Percentiles rank a stretch among this genome's conserved stretches.
Conservation (phyloP, 1,140 invertebrate genomes). For the Caenorhabditis elegans region DNA sequence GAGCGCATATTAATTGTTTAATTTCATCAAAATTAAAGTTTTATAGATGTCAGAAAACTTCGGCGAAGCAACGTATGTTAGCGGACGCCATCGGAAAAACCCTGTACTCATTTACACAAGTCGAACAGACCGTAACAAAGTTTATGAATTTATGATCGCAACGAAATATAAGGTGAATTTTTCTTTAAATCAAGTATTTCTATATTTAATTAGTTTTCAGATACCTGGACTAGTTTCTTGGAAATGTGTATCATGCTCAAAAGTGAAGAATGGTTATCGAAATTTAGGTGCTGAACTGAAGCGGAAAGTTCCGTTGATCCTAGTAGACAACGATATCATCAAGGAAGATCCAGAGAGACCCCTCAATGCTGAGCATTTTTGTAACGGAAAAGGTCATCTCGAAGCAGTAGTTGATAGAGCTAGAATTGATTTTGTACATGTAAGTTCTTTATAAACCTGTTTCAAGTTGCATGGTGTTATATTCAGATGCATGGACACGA, state of each 20-base stretch:
- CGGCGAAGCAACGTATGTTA: constrained; percentile 12
- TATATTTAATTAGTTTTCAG: background rate
- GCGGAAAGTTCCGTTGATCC: constrained; percentile 28
- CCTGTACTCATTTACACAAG: constrained; percentile 29
- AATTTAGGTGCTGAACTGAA: background rate
- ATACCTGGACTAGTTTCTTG: constrained; percentile 29
- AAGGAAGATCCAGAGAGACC: constrained; percentile 37
- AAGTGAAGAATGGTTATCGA: constrained; percentile 22
- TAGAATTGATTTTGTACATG: background rate
- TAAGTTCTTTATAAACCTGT: background rate
- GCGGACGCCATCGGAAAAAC: constrained; percentile 35
- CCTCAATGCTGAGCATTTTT: constrained; percentile 29
- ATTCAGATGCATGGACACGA: background rate
- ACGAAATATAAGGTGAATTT: background rate
- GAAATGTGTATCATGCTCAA: constrained; percentile 27
- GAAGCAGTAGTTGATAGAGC: background rate
- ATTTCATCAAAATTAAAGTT: too few species aligned
- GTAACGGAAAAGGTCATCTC: constrained; percentile 8
- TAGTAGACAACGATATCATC: constrained; percentile 42
- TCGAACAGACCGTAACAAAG: background rate
- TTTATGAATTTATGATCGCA: constrained; percentile 38
- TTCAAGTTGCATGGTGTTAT: too few species aligned
- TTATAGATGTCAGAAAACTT: constrained; percentile 12
- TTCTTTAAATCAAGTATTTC: too few species aligned
- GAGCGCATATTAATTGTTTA: too few species aligned